Base-by-base conservation (phyloP, 2,888 invertebrate species). In the Stenurella melanura region DNA sequence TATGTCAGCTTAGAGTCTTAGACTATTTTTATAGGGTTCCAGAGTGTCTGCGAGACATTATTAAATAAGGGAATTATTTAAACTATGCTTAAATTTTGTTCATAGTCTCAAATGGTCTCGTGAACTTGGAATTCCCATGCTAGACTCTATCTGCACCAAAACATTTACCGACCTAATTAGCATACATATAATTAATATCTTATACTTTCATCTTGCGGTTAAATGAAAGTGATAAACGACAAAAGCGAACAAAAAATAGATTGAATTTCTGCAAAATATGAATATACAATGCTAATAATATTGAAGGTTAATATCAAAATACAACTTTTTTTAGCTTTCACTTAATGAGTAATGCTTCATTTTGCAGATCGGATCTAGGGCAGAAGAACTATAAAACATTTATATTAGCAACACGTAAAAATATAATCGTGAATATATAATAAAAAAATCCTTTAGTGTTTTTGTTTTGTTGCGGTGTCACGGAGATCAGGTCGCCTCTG, bases 131-230 rank as follows among this genome's bases (percentile, higher is more conserved):
- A 11, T 42, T 42, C 15, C 42, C 15, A 42, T 12, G 1, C 15
- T 12, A 42, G 10, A 50, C 0, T 50, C 42, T 15, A n/a, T 50
- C 50, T 50, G 4, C 50, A n/a, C n/a, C n/a, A n/a, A 50, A 50
- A 50, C n/a, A n/a, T 15, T 50, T 15, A n/a, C 15, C 15, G 11
- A 34, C n/a, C 61, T 34, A 9, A 63, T 63, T 63, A 63, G 34
- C 17, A 15, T 63, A 63, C 18, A 0, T 15, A n/a, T n/a, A n/a
- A n/a, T n/a, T n/a, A n/a, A 50, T 50, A 63, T 17, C 3, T 34
- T 34, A 9, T 34, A 63, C 61, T 63, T 63, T 63, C 61, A 63
- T 63, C 61, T 34, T 63, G 34, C 34, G 61, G 34, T 63, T 63
- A 34, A 63, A 30, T 18, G 61, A 63, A 63, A 63, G 61, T 63